A percentile compares a stretch with the other conserved stretches of the same genome.
Conservation (phyloP, 2,888 invertebrate genomes). For the Apodemia zela region DNA sequence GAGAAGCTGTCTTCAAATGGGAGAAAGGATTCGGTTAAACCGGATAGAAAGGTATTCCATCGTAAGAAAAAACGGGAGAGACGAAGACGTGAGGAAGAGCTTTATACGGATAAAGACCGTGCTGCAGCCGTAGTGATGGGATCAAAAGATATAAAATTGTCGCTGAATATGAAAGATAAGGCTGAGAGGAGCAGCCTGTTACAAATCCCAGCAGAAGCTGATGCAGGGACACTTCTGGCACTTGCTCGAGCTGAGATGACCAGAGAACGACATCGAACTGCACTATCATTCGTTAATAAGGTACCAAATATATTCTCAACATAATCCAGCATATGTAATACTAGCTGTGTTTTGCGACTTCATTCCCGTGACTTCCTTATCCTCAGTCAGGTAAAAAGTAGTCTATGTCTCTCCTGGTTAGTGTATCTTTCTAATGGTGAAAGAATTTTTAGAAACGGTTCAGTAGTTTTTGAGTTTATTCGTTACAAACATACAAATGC, state of each 20-base stretch:
- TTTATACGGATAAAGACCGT: slow-evolving; percentile 94
- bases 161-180: slow-evolving; percentile 88
- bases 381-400: too few species aligned
- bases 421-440: too few species aligned
- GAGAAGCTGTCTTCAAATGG: slow-evolving; percentile 54
- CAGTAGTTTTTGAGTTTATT: too few species aligned
- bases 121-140: slow-evolving; percentile 94
- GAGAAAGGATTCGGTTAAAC: slow-evolving; percentile 58
- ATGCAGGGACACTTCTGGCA: slow-evolving; percentile 87
- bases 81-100: slow-evolving; percentile 82
- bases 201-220: slow-evolving; percentile 89
- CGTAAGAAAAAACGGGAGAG: slow-evolving; percentile 62
- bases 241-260: slow-evolving; percentile 88
- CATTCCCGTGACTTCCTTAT: too few species aligned
- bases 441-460: too few species aligned
- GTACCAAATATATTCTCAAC: slow-evolving; percentile 54
- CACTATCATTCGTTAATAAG: slow-evolving; percentile 89
- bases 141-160: slow-evolving; percentile 92
- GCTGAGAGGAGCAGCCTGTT: slow-evolving; percentile 87
- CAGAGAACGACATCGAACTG: slow-evolving; percentile 85
- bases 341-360: too few species aligned
- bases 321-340: neutral
- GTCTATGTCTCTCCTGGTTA: too few species aligned
- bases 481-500: too few species aligned
- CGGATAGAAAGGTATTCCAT: slow-evolving; percentile 52